phyloP scores from a whole-genome alignment of 2,797 vertebrate genomes.

The Sebastes cheni region DNA sequence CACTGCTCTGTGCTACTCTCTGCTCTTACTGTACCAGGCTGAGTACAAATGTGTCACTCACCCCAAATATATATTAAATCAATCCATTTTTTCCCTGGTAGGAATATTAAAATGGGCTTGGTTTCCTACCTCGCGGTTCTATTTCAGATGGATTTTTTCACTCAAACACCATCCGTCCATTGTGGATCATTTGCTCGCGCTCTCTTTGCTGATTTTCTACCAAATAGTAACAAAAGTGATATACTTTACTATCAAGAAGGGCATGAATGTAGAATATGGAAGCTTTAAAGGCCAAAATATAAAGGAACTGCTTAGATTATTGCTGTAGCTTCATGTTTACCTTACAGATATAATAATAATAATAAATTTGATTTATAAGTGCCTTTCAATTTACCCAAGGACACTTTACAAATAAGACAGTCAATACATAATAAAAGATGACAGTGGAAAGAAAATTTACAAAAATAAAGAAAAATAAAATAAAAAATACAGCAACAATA shows the following conservation, averaged over 20 bases:
- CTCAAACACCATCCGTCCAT: no score
- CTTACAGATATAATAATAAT: no score
- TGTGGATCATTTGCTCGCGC: neutral
- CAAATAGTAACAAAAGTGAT: neutral
- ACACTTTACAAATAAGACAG: no score
- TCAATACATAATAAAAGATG: no score
- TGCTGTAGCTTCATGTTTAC: no score
- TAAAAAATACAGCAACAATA: no score
- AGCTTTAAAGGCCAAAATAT: neutral
- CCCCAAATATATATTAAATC: neutral
- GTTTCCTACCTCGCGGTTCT: neutral
- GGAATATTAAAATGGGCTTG: neutral
- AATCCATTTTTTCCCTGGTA: no score
- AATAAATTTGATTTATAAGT: no score
- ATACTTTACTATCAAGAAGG: neutral
- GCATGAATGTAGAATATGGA: neutral
- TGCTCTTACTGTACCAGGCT: neutral
- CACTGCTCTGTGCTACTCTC: neutral
- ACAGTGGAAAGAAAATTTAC: no score
- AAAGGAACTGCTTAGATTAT: neutral
- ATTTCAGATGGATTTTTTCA: neutral
- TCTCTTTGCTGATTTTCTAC: neutral
- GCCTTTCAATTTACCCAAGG: no score
- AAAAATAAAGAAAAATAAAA: no score
- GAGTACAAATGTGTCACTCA: neutral